Conservation (phyloP, 2,797 vertebrate species). For the Otolemur crassicaudatus region DNA sequence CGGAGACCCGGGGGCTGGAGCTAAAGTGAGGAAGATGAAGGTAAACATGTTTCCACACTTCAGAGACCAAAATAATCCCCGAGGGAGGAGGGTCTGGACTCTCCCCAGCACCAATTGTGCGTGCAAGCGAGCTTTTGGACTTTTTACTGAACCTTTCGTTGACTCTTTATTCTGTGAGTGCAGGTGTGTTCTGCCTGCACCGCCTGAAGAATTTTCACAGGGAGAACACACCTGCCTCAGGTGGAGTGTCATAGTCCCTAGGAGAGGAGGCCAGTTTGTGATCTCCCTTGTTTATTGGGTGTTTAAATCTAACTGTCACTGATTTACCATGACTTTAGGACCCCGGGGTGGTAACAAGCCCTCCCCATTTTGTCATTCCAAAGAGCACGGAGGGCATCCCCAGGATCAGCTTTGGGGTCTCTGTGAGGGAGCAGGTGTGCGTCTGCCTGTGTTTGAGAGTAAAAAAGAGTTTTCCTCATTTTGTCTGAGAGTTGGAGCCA, state of each 20-base stretch:
- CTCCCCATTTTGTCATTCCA: accelerated
- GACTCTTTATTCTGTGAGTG: accelerated
- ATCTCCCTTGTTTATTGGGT: not conserved
- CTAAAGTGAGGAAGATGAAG: accelerated
- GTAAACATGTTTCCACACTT: accelerated
- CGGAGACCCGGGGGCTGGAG: not conserved
- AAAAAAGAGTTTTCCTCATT: not conserved
- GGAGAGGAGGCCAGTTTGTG: not conserved
- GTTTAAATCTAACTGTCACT: accelerated
- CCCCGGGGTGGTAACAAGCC: not conserved
- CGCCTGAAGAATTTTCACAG: not conserved
- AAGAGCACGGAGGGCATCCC: not conserved
- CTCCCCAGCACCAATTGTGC: accelerated
- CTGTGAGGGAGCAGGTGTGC: not conserved
- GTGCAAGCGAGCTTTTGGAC: accelerated
- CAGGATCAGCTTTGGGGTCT: not conserved
- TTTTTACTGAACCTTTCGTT: no score
- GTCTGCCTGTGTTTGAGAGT: not conserved
- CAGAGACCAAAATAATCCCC: accelerated
- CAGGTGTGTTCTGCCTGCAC: accelerated
- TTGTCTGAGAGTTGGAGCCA: accelerated
- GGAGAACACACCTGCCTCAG: accelerated
- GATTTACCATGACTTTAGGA: not conserved
- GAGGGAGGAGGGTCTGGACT: accelerated
- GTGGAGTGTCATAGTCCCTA: accelerated